Base-by-base conservation (phyloP, 2,888 invertebrate species). In the Crossocerus cetratus region DNA sequence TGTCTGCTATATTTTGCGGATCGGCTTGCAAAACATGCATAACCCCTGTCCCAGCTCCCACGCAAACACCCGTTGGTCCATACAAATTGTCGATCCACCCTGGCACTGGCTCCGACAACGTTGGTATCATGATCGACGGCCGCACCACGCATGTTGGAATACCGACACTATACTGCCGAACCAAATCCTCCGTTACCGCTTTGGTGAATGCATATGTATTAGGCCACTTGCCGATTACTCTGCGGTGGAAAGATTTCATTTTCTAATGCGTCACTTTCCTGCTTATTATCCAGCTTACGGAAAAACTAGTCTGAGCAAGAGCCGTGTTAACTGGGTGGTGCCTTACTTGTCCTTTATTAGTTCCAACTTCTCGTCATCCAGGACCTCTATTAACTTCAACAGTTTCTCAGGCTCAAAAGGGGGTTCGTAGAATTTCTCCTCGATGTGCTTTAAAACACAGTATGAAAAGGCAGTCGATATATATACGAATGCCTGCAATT, bases 191-290 rank as follows among this genome's bases (percentile, higher is more conserved):
- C 0, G 94, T 94, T 16, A 95, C 85, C 5, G 94, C 93, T 89
- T 96, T 96, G 0, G 95, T 94, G 86, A 93, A 94, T 0, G 94
- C 92, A 88, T 95, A 95, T 0, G 94, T 94, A 87, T 96, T 96
- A 0, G 95, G 95, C 89, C 93, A 94, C 22, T 90, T 87, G 0
- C 89, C 91, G 2, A 92, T 77, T 16, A 93, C 76, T 43, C 93
- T 93, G 77, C 81, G 49, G 53, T 18, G 5, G 16, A 42, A 1
- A n/a, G 32, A 32, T 32, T 11, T 1, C 32, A 5, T 32, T 11
- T 32, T 32, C 5, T 32, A 32, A n/a, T n/a, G n/a, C n/a, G n/a
- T n/a, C n/a, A n/a, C n/a, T n/a, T 32, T 5, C 1, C 8, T 32
- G 32, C 11, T 32, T 1, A 32, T 32, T 32, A 1, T n/a, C n/a